Base-by-base conservation (phyloP, 2,797 vertebrate species). In the Botia kubotai region DNA sequence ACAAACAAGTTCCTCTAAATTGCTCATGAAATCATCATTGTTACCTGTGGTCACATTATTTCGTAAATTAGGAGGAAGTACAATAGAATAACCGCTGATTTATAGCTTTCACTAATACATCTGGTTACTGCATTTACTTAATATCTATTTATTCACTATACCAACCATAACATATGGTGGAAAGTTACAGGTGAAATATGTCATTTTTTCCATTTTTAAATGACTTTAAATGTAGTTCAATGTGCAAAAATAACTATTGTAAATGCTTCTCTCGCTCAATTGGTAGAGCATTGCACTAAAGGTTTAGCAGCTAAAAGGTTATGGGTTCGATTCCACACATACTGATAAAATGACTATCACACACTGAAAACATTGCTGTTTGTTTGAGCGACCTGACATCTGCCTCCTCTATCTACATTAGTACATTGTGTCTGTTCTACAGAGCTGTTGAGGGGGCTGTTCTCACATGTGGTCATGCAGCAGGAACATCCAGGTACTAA, bases 1-100 rank as follows among this genome's bases (percentile, higher is more conserved):
- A 88, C 88, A 90, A 89, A 91, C 90, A 92, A 91, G 91, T 92
- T 57, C 46, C 57, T 73, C 29, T 57, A 26, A 65, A 67, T 10
- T n/a, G n/a, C n/a, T 63, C 26, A n/a, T 63, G 71, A 82, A 79
- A 63, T 39, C 16, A 68, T 21, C 17, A 48, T n/a, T 29, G 17
- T 36, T 63, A 71, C 63, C 58, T 33, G 19, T 57, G 19, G 75
- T 77, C 50, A 26, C 33, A 68, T 68, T 8, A 48, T 62, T 50
- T n/a, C 16, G 39, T 67, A 78, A 14, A 50, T 48, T 21, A 33
- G 14, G 53, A 60, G 50, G 53, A 70, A 77, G 17, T 33, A 48
- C 11, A 39, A 60, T n/a, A 58, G 23, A 60, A 7, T 50, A 63
- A 46, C 53, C 36, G 23, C 65, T 68, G 36, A 69, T 43, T 39